Evolutionary conservation across 2,797 vertebrate species (phyloP).

Genomic region (Craterocephalus amniculus): DNA sequence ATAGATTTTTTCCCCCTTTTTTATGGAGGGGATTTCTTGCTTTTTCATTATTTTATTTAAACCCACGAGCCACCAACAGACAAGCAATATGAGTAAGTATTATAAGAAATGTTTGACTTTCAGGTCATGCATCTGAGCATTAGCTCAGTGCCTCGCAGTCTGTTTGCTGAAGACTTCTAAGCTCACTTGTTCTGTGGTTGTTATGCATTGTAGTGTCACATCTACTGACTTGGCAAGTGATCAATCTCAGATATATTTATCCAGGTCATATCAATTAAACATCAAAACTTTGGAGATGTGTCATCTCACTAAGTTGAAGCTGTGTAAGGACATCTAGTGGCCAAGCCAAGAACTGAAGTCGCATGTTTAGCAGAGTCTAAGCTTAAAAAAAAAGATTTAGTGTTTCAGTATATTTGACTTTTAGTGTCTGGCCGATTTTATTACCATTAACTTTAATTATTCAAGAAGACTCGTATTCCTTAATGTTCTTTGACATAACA

Average conservation of each 20-base stretch:
- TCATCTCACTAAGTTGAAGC: constrained; percentile 50
- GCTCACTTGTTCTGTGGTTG: constrained; percentile 27
- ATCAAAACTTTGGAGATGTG: constrained; percentile 27
- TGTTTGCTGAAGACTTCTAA: constrained; percentile 26
- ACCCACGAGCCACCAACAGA: constrained; percentile 25
- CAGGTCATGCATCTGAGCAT: constrained; percentile 1
- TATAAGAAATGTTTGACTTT: constrained; percentile 3
- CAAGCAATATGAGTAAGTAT: constrained; percentile 41
- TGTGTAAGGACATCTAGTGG: constrained; percentile 77
- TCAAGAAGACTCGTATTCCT: not conserved
- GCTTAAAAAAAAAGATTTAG: constrained; percentile 10
- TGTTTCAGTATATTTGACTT: not conserved
- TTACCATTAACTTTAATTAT: constrained; percentile 5
- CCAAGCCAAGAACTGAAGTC: constrained; percentile 46
- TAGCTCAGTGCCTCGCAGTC: constrained; percentile 5
- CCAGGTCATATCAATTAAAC: constrained; percentile 65
- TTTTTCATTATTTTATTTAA: constrained; percentile 26
- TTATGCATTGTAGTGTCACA: constrained; percentile 26
- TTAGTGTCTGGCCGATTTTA: constrained; percentile 4
- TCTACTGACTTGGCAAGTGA: constrained; percentile 35
- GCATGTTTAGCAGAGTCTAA: constrained; percentile 4
- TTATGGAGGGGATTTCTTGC: constrained; percentile 28
- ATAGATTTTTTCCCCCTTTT: constrained; percentile 31
- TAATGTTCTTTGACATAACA: not conserved
- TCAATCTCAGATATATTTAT: constrained; percentile 43